Conservation (phyloP, 1,140 invertebrate genomes). For the Heterodera schachtii region DNA sequence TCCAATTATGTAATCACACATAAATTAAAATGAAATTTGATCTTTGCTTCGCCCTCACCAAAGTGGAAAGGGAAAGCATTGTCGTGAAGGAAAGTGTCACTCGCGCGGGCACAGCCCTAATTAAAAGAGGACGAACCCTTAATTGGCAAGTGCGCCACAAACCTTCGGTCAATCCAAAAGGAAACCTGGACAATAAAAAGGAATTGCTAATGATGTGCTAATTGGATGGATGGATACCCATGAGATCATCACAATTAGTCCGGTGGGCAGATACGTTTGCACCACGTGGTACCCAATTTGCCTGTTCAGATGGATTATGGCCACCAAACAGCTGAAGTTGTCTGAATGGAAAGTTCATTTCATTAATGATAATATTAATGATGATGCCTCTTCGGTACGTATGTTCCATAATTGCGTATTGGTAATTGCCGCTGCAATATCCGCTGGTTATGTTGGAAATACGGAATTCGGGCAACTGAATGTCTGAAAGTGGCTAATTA, state of each 20-base stretch:
- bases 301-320: slow-evolving; percentile 79
- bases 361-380: slow-evolving; percentile 5
- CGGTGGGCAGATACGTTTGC: slow-evolving; percentile 83
- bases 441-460: slow-evolving; percentile 48
- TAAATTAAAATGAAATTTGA: no score
- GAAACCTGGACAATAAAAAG: slow-evolving; percentile 35
- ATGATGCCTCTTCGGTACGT: slow-evolving; percentile 48
- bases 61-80: slow-evolving; percentile 58
- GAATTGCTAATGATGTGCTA: background rate
- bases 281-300: slow-evolving; percentile 84
- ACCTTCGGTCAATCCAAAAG: slow-evolving; percentile 64
- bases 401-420: slow-evolving; percentile 58
- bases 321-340: slow-evolving; percentile 72
- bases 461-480: slow-evolving; percentile 59
- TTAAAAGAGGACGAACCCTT: background rate
- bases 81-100: slow-evolving; percentile 63
- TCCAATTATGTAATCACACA: no score
- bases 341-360: slow-evolving; percentile 65
- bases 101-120: slow-evolving; percentile 60
- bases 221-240: slow-evolving; percentile 73
- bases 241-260: slow-evolving; percentile 79
- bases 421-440: slow-evolving; percentile 63
- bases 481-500: slow-evolving; percentile 32
- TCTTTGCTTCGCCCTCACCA: slow-evolving; percentile 31
- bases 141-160: background rate